Base-by-base conservation (phyloP, 1,140 invertebrate species). In the Stegodyphus dumicola region DNA sequence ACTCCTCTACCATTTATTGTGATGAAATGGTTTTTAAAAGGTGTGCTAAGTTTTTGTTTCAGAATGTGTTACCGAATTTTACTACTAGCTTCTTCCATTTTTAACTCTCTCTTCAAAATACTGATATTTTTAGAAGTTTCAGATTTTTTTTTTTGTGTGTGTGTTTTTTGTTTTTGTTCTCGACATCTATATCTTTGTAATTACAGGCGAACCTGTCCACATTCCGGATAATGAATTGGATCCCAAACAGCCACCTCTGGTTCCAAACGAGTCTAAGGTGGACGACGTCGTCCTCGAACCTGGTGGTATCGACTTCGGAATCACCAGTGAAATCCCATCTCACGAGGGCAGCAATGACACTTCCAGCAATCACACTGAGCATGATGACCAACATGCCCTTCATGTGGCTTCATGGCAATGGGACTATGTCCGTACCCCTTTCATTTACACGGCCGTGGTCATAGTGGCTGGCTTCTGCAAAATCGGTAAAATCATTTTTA, bases 401-500 rank as follows among this genome's bases (percentile, higher is more conserved):
- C 90, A 91, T 65, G 89, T 93, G 52, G 91, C 91, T 15, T 90
- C 89, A 6, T 92, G 92, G 87, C 90, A 92, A 81, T 93, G 93
- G 90, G 90, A 92, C 48, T 92, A 93, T 87, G 92, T 93, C 15
- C 91, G 92, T 81, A 89, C 91, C 66, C 92, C 92, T 65, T 91
- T 92, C 88, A 91, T 93, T 52, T 91, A 93, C 86, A 92, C 92
- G 33, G 78, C 92, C 17, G 93, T 93, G 90, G 91, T 93, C 86
- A 89, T 93, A 48, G 88, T 93, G 13, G 92, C 93, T 17, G 92
- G 92, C 75, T 87, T 93, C 51, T 92, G 92, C 66, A 93, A 93
- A 91, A 91, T 93, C 54, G 91, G 93, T 93, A 89, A 91, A 92
- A 89, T 0, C 15, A 9, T 1, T 9, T 15, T 60, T 5, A 60